These are phyloP conservation scores for Clarias batrachus DNA, from an alignment of 2,113 vertebrate species.

Conservation along the genomic window DNA sequence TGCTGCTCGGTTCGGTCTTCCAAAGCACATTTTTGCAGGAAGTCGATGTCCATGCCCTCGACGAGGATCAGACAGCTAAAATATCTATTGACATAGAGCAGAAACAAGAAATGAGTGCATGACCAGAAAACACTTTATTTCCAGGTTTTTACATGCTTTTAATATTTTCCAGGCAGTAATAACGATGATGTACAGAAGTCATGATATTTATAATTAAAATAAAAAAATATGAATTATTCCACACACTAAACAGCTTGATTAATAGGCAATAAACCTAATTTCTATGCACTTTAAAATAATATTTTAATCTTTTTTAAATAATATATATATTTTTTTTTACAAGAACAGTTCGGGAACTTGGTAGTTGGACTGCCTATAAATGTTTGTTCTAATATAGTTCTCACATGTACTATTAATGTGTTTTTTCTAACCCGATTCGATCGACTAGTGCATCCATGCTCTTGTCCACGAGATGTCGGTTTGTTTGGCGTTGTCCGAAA, in stretches of 20 bases:
- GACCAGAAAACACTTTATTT: too few relatives aligned
- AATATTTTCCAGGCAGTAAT: background rate
- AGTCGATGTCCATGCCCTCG: constrained; percentile 96
- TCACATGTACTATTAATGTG: background rate
- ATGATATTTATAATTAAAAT: background rate
- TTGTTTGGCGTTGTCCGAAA: constrained; percentile 91
- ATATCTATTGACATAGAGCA: constrained; percentile 74
- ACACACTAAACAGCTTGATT: background rate
- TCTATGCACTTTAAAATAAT: background rate
- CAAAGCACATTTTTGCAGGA: constrained; percentile 89
- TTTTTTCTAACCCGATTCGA: constrained; percentile 83
- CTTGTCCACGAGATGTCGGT: constrained; percentile 90
- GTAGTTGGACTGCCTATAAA: background rate
- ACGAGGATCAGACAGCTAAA: constrained; percentile 92
- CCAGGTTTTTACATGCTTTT: background rate
- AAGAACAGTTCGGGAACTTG: background rate
- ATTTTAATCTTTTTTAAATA: too few relatives aligned
- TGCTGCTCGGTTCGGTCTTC: constrained; percentile 88
- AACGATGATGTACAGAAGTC: background rate
- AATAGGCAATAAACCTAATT: background rate
- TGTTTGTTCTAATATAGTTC: background rate
- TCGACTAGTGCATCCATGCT: constrained; percentile 91
- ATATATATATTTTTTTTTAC: background rate
- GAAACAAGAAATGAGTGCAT: background rate
- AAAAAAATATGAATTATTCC: background rate